Base-by-base conservation (phyloP, 1,140 invertebrate genomes). In the Tetraneura akinire region DNA sequence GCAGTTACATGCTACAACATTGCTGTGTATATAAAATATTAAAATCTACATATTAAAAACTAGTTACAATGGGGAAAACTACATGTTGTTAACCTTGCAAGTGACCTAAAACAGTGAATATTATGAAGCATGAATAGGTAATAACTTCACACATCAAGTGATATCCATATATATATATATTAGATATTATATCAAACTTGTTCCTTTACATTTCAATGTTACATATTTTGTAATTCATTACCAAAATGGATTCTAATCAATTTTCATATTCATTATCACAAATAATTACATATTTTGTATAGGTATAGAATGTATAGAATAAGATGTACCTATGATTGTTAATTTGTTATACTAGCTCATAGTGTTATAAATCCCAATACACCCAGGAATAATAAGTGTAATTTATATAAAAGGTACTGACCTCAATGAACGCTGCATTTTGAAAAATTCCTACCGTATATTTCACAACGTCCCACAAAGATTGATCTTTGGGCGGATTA, bases 351-450 rank as follows among this genome's bases (percentile, higher is more conserved):
- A n/a, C n/a, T n/a, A n/a, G n/a, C n/a, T n/a, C n/a, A n/a, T n/a
- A n/a, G n/a, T n/a, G n/a, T n/a, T n/a, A n/a, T n/a, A n/a, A n/a
- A n/a, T n/a, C n/a, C n/a, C n/a, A n/a, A n/a, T n/a, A n/a, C n/a
- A n/a, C n/a, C n/a, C n/a, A n/a, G n/a, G n/a, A n/a, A n/a, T n/a
- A n/a, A n/a, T 37, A 37, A 8, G 8, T 37, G 8, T 37, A 37
- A 37, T 4, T 53, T 53, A 3, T 0, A 53, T 14, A 53, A 10
- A n/a, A 53, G 18, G 29, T 62, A 62, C 57, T 62, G 26, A 93
- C 93, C 90, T 97, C 95, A 78, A 97, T 87, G 80, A 95, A 84
- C 80, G 95, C 96, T 81, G 92, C 94, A 87, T 95, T 96, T 88
- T 98, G 96, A 83, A 96, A 96, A 82, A 96, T 89, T 57, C 93